A percentile compares a stretch with the other conserved stretches of the same genome.
phyloP scores from a whole-genome alignment of 2,797 vertebrate genomes.

The Sparidentex hasta region DNA sequence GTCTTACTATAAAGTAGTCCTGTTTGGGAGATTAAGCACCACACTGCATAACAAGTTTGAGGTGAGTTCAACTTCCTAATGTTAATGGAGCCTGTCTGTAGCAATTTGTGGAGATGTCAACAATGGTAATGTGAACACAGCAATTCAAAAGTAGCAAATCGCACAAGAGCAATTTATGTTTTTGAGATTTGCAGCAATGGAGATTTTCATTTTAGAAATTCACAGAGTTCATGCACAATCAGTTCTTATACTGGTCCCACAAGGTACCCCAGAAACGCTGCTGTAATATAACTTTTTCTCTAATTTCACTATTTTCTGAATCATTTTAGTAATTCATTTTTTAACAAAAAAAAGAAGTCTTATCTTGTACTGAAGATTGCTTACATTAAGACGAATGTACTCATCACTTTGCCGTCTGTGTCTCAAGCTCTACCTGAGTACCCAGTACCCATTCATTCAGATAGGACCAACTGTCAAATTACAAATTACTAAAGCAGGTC shows the following conservation, averaged over 20 bases:
- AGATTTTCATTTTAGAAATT: background rate
- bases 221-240: background rate
- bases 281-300: background rate
- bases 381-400: slow-evolving; percentile 12
- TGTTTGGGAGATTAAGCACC: background rate
- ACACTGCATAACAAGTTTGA: background rate
- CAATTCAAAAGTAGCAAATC: background rate
- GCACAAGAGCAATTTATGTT: background rate
- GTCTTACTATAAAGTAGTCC: background rate
- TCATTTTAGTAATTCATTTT: background rate
- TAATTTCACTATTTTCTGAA: background rate
- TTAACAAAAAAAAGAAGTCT: background rate
- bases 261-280: background rate
- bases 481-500: slow-evolving; percentile 20
- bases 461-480: slow-evolving; percentile 15
- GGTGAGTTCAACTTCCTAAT: background rate
- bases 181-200: background rate
- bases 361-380: background rate
- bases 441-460: slow-evolving; percentile 23
- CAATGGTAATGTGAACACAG: background rate
- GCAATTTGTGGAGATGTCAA: background rate
- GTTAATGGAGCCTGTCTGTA: background rate
- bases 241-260: background rate
- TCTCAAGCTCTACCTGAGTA: slow-evolving; percentile 3
- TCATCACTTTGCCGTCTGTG: slow-evolving; percentile 8